Percentiles rank a stretch among this genome's conserved stretches.
These are phyloP conservation scores for Sebastes hubbsi DNA, from an alignment of 2,797 vertebrate species.

Conservation along the genomic window DNA sequence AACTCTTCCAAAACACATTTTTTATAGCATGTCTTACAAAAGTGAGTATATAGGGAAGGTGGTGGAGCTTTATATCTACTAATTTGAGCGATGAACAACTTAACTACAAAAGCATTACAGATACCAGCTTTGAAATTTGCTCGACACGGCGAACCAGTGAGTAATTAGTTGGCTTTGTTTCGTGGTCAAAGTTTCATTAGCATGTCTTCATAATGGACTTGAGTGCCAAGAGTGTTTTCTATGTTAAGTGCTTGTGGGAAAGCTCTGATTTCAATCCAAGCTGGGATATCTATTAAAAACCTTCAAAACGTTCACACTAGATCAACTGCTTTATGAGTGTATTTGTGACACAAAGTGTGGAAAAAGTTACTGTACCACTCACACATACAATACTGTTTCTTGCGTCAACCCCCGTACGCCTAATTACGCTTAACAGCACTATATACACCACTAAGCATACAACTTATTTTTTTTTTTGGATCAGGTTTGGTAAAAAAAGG, in stretches of 20 bases:
- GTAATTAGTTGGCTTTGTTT: constrained; percentile 7
- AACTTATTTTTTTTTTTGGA: constrained; percentile 7
- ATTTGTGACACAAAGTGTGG: not conserved
- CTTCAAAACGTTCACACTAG: not conserved
- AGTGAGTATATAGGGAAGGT: not conserved
- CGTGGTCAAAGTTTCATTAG: constrained; percentile 33
- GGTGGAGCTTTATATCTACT: not conserved
- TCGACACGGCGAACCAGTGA: not conserved
- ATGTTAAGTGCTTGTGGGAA: constrained; percentile 22
- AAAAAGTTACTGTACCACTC: not conserved
- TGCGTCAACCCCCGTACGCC: not conserved
- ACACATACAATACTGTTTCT: not conserved
- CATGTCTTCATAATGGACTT: constrained; percentile 23
- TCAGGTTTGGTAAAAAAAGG: constrained; percentile 14
- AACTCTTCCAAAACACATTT: not conserved
- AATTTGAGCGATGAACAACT: not conserved
- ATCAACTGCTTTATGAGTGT: not conserved
- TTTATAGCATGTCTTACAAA: not conserved
- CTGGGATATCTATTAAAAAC: constrained; percentile 31
- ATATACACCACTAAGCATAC: not conserved
- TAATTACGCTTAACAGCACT: constrained; percentile 29
- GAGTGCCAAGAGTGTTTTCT: constrained; percentile 8
- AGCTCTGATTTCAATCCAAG: constrained; percentile 10
- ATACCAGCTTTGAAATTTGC: not conserved
- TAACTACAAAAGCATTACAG: not conserved